Evolutionary conservation across 64 coral and sea anemone species (phyloP).

Genomic region (Stichodactyla mertensii): DNA sequence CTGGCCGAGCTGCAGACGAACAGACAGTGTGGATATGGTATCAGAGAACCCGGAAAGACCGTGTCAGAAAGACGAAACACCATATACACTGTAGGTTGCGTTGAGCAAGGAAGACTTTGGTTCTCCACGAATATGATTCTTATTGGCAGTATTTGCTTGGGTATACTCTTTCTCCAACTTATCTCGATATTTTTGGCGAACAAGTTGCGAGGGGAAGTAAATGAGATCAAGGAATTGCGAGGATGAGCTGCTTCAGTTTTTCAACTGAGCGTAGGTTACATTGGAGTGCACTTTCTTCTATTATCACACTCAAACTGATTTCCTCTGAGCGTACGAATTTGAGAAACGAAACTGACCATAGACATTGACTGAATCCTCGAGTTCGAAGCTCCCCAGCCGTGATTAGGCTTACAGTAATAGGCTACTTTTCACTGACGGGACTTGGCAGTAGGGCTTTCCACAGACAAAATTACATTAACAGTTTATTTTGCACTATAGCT

Average conservation of each 20-base stretch:
- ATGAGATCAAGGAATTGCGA: slow-evolving; percentile 12
- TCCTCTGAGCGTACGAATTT: too few species aligned
- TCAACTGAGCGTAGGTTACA: too few species aligned
- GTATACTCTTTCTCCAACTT: slow-evolving; percentile 26
- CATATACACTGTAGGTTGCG: slow-evolving; percentile 36
- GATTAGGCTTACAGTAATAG: too few species aligned
- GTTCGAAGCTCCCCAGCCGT: too few species aligned
- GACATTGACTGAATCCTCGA: too few species aligned
- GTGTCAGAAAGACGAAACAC: neutral
- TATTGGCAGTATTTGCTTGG: slow-evolving; percentile 8
- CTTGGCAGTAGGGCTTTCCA: too few species aligned
- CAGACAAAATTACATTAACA: too few species aligned
- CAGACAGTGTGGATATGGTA: slow-evolving; percentile 50
- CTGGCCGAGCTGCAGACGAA: slow-evolving; percentile 25
- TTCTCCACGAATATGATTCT: slow-evolving; percentile 14
- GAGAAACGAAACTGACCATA: too few species aligned
- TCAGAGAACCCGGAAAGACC: slow-evolving; percentile 14
- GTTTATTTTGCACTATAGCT: too few species aligned
- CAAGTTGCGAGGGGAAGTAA: slow-evolving; percentile 16
- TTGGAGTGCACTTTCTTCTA: too few species aligned
- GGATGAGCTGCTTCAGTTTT: neutral
- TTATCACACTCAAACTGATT: too few species aligned
- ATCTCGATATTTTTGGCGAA: slow-evolving; percentile 38
- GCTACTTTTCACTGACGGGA: too few species aligned
- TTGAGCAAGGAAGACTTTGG: slow-evolving; percentile 15